Percentiles rank a stretch among this genome's conserved stretches.
Conservation (phyloP, 2,113 vertebrate species). For the Zootoca vivipara region DNA sequence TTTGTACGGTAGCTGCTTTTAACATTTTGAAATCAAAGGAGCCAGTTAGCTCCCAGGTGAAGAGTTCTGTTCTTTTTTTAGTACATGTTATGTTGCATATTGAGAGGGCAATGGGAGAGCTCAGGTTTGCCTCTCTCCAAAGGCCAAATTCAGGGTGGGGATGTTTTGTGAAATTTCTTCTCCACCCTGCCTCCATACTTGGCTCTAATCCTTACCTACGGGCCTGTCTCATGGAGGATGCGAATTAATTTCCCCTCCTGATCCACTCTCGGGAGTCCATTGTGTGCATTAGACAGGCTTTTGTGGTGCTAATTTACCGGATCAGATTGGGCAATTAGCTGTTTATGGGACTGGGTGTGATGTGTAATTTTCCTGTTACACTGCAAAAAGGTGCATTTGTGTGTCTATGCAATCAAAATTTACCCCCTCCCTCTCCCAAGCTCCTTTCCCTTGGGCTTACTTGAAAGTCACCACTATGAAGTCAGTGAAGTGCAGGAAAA, state of each 20-base stretch:
- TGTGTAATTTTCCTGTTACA: background rate
- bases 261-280: conserved; percentile 29
- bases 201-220: conserved; percentile 62
- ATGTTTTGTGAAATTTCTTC: background rate
- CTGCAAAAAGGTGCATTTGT: background rate
- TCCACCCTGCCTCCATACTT: conserved; percentile 12
- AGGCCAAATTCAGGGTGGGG: background rate
- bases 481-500: background rate
- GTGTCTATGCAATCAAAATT: background rate
- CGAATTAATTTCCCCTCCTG: conserved; percentile 59
- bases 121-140: background rate
- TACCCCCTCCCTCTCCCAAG: background rate
- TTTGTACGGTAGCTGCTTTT: background rate
- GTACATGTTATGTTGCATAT: background rate
- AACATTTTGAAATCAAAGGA: background rate
- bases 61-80: background rate
- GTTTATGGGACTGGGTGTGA: conserved; percentile 59
- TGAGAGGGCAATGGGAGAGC: background rate
- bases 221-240: conserved; percentile 47
- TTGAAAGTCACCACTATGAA: background rate
- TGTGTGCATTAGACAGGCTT: conserved; percentile 58
- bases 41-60: fast-evolving
- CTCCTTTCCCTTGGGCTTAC: background rate
- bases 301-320: conserved; percentile 58
- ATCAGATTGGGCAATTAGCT: conserved; percentile 54